Percentiles rank a stretch among this genome's conserved stretches.
These are phyloP conservation scores for Apostichopus parvimensis DNA, from an alignment of 35 echinoderm and acorn worm genomes.

Conservation along the genomic window DNA sequence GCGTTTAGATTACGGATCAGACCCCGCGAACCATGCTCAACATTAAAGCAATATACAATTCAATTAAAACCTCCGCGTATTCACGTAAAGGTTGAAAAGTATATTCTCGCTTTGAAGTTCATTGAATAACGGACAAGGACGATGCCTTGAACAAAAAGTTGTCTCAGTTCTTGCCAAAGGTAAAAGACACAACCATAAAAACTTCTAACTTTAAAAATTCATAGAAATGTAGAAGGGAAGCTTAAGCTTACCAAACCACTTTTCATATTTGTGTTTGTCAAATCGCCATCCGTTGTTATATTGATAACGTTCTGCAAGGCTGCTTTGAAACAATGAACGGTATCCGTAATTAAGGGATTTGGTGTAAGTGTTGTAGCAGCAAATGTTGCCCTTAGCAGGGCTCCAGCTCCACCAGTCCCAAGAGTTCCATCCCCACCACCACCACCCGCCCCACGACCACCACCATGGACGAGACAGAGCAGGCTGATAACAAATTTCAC, in stretches of 20 bases:
- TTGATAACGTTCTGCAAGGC: constrained; percentile 35
- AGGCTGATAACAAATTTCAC: constrained; percentile 27
- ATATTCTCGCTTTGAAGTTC: too few species aligned
- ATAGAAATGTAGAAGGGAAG: too few species aligned
- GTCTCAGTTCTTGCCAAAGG: background rate
- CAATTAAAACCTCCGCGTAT: too few species aligned
- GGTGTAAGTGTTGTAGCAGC: constrained; percentile 12
- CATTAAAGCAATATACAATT: too few species aligned
- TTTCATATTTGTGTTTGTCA: constrained; percentile 1
- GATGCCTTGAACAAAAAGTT: too few species aligned
- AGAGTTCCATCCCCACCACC: background rate
- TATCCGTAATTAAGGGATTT: background rate
- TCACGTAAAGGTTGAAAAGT: too few species aligned
- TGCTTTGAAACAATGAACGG: constrained; percentile 12
- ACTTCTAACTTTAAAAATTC: too few species aligned
- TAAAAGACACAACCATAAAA: too few species aligned
- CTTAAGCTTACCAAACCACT: constrained; percentile 37
- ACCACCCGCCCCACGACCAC: constrained; percentile 7
- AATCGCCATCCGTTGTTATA: constrained; percentile 26
- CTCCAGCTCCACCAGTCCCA: constrained; percentile 36
- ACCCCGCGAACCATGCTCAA: too few species aligned
- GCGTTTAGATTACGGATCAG: too few species aligned
- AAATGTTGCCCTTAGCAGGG: constrained; percentile 33
- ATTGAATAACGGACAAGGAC: too few species aligned
- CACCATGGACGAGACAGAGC: constrained; percentile 24